Conservation (phyloP, 2,888 invertebrate genomes). For the Busseola fusca region DNA sequence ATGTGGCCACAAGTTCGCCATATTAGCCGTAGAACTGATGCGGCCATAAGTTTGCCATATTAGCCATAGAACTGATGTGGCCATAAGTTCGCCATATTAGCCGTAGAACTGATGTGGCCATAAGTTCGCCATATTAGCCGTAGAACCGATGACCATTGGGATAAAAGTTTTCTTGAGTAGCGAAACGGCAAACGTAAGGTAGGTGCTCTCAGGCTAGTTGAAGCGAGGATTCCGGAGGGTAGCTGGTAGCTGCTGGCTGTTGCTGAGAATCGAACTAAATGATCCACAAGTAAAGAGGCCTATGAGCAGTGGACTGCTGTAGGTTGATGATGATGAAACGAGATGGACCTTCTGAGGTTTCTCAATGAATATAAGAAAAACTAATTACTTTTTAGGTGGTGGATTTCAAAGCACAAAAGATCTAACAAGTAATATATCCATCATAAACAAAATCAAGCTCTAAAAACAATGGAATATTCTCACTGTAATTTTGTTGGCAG, state of each 20-base stretch:
- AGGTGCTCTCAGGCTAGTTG: no score
- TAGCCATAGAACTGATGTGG: not conserved
- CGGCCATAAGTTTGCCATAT: not conserved
- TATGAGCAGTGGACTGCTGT: no score
- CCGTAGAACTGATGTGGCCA: not conserved
- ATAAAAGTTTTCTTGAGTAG: not conserved
- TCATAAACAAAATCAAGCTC: slow-evolving; percentile 12
- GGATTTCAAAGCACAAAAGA: not conserved
- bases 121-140: not conserved
- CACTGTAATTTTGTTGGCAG: slow-evolving; percentile 40
- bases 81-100: not conserved
- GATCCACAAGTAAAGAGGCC: no score
- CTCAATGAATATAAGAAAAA: not conserved
- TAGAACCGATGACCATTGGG: not conserved
- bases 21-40: no score
- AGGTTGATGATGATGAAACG: not conserved
- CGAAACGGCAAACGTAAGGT: no score
- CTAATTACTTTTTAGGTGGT: not conserved
- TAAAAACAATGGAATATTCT: slow-evolving; percentile 36
- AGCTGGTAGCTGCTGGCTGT: not conserved
- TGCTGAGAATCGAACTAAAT: no score
- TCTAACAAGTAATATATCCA: not conserved
- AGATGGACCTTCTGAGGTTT: not conserved
- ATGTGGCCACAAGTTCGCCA: no score
- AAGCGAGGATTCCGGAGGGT: not conserved